These are phyloP conservation scores for Lepeophtheirus salmonis DNA, from an alignment of 1,140 invertebrate species.

Conservation along the genomic window DNA sequence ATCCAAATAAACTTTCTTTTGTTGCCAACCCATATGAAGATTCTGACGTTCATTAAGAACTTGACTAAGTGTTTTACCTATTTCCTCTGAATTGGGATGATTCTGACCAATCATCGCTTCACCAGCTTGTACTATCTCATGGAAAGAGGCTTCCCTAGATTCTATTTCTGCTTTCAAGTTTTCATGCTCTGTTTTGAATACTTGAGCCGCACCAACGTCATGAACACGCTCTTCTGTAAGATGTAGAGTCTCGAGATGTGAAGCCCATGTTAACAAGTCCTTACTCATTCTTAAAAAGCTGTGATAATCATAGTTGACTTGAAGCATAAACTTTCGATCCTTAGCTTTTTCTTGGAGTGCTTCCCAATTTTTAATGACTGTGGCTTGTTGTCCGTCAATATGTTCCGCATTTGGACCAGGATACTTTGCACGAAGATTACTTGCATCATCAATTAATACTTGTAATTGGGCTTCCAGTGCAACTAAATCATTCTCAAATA, in stretches of 20 bases:
- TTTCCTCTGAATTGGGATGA: constrained; percentile 32
- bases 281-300: constrained; percentile 39
- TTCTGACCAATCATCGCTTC: constrained; percentile 55
- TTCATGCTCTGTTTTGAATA: constrained; percentile 69
- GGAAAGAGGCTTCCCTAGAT: constrained; percentile 68
- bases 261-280: constrained; percentile 72
- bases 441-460: constrained; percentile 68
- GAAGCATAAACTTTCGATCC: constrained; percentile 52
- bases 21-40: constrained; percentile 64
- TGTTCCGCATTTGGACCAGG: constrained; percentile 78
- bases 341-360: constrained; percentile 59
- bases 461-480: constrained; percentile 81
- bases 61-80: constrained; percentile 54
- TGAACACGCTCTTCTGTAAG: constrained; percentile 58
- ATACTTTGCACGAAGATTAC: constrained; percentile 63
- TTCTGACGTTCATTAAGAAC: constrained; percentile 55
- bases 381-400: constrained; percentile 59
- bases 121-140: constrained; percentile 52
- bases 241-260: constrained; percentile 55
- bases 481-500: constrained; percentile 82
- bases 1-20: constrained; percentile 71
- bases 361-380: constrained; percentile 70
- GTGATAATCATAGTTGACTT: constrained; percentile 71
- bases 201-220: constrained; percentile 66
- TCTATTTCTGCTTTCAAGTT: constrained; percentile 83